A percentile compares a stretch with the other conserved stretches of the same genome.
phyloP scores from a whole-genome alignment of 2,888 invertebrate species.

The Drosophila limbata region DNA sequence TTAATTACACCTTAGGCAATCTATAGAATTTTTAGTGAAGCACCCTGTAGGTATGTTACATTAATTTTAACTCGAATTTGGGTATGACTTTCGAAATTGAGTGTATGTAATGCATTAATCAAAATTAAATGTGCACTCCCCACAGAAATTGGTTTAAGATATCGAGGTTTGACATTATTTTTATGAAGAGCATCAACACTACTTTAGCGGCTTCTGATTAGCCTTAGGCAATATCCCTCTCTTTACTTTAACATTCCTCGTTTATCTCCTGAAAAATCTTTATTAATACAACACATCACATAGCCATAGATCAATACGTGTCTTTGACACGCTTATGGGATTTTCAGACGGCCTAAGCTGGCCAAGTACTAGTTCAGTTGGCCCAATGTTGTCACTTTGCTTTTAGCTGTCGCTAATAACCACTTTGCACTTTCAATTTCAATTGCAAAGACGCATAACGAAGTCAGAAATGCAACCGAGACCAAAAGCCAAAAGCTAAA shows the following conservation, averaged over 20 bases:
- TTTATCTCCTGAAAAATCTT: slow-evolving; percentile 30
- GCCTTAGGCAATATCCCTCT: neutral
- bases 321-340: slow-evolving; percentile 22
- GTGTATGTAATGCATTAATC: too few species aligned
- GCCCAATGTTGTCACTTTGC: slow-evolving; percentile 42
- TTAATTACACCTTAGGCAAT: neutral
- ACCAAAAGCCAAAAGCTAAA: slow-evolving; percentile 17
- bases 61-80: neutral
- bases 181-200: too few species aligned
- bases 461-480: slow-evolving; percentile 7
- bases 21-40: neutral
- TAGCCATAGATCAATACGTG: slow-evolving; percentile 29
- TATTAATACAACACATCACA: slow-evolving; percentile 40
- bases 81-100: neutral
- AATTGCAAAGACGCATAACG: slow-evolving; percentile 44
- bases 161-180: too few species aligned
- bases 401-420: slow-evolving; percentile 46
- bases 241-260: neutral
- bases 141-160: too few species aligned
- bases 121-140: too few species aligned
- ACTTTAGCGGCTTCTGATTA: too few species aligned
- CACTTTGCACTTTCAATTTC: slow-evolving; percentile 64
- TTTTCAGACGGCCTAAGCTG: slow-evolving; percentile 10
- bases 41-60: slow-evolving; percentile 26
- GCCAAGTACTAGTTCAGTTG: neutral